Base-by-base conservation (phyloP, 2,797 vertebrate genomes). In the Sebastiscus tertius region DNA sequence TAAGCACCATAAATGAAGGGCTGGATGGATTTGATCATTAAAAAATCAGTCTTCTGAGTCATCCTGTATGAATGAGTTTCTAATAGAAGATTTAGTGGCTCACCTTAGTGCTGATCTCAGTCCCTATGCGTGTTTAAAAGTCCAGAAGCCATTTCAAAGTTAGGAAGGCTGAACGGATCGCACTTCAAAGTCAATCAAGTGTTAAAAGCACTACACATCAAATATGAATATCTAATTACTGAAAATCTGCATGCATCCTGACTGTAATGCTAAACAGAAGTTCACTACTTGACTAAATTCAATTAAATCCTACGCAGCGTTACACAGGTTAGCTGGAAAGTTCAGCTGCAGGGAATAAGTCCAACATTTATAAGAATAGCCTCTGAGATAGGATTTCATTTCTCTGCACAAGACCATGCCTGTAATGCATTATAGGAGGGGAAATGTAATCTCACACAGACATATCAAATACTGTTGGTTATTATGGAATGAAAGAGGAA, bases 301-400 rank as follows among this genome's bases (percentile, higher is more conserved):
- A 31, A 52, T 56, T 2, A 31, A 74, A 65, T 46, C 26, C 18
- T 49, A 18, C 2, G 22, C 26, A 54, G 18, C 6, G 22, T 60
- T 59, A 14, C 24, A 29, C 1, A 10, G 14, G 12, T 7, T 13
- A n/a, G 24, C 29, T 68, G 33, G 68, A 70, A 56, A 42, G 34
- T 33, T 72, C 29, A 70, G 62, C 24, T 66, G 56, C 62, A 71
- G 31, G 42, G 60, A 79, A 64, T 49, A 36, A 77, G 42, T n/a
- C 10, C 24, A n/a, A n/a, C 42, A 63, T 79, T 85, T 61, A 73
- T 59, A 49, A 83, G 68, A 85, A 82, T 9, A 64, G 68, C 70
- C 62, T 78, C 55, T 63, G 29, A 83, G 81, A 79, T 42, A 56
- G 72, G 72, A 79, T 87, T 88, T 89, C 16, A 85, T 82, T 80